Percentiles rank a stretch among this genome's conserved stretches.
Conservation (phyloP, 2,797 vertebrate species). For the Sandelia bainsii region DNA sequence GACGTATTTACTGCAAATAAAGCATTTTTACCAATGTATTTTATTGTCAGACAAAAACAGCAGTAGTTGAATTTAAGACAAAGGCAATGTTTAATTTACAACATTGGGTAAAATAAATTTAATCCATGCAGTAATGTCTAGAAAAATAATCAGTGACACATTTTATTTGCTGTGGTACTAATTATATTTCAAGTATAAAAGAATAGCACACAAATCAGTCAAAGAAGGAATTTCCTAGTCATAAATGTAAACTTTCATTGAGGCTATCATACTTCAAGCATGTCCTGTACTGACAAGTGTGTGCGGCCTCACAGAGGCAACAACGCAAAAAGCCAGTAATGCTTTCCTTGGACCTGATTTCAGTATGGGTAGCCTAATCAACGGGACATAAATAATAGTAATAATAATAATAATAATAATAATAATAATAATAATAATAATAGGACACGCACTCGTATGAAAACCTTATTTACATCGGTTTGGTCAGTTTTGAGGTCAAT, state of each 20-base stretch:
- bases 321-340: slow-evolving; percentile 47
- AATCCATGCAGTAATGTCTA: slow-evolving; percentile 68
- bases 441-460: slow-evolving; percentile 12
- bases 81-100: slow-evolving; percentile 68
- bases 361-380: slow-evolving; percentile 16
- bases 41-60: slow-evolving; percentile 78
- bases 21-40: slow-evolving; percentile 68
- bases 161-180: slow-evolving; percentile 69
- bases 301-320: slow-evolving; percentile 76
- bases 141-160: slow-evolving; percentile 77
- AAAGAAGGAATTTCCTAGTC: slow-evolving; percentile 28
- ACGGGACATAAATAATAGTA: slow-evolving; percentile 8
- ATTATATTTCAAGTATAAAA: slow-evolving; percentile 72
- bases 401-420: not conserved
- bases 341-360: slow-evolving; percentile 22
- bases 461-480: slow-evolving; percentile 45
- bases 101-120: slow-evolving; percentile 42
- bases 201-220: slow-evolving; percentile 47
- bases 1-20: slow-evolving; percentile 26
- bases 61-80: slow-evolving; percentile 67
- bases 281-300: slow-evolving; percentile 39
- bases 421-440: slow-evolving; percentile 12
- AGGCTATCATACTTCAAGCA: slow-evolving; percentile 26
- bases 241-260: slow-evolving; percentile 38
- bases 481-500: slow-evolving; percentile 45